Percentiles rank a stretch among this genome's conserved stretches.
Evolutionary conservation across 2,797 vertebrate species (phyloP).

Genomic region (Onychomys torridus): DNA sequence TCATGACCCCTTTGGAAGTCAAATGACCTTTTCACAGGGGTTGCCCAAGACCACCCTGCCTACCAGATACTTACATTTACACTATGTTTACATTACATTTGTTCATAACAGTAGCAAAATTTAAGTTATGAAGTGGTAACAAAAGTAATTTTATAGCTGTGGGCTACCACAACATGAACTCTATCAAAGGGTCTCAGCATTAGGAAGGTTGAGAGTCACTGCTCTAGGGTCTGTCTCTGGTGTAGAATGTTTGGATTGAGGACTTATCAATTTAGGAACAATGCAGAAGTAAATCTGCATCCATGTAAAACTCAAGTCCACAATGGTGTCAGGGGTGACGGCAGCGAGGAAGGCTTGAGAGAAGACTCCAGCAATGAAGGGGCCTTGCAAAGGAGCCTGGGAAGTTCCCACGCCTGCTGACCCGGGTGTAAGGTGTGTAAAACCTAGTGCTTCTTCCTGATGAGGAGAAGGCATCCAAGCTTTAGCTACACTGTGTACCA

Average conservation of each 20-base stretch:
- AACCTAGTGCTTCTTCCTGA: background rate
- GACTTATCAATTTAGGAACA: background rate
- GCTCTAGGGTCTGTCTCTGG: background rate
- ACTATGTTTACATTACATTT: no score
- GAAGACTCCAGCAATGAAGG: rapidly evolving
- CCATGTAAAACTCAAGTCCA: background rate
- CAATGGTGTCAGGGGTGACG: background rate
- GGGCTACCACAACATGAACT: background rate
- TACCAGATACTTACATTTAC: background rate
- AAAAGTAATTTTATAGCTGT: background rate
- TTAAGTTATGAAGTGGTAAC: background rate
- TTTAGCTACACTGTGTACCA: background rate
- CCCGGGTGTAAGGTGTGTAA: background rate
- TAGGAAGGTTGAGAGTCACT: background rate
- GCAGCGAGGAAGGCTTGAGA: background rate
- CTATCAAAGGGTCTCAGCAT: background rate
- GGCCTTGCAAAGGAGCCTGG: background rate
- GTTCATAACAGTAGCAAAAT: background rate
- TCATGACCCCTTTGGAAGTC: no score
- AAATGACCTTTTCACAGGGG: no score
- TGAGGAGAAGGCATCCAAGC: background rate
- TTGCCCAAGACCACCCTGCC: no score
- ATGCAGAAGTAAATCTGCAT: background rate
- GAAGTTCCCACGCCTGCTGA: background rate
- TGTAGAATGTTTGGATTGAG: background rate